These are phyloP conservation scores for Pogonomyrmex californicus DNA, from an alignment of 1,140 invertebrate species.

Conservation along the genomic window DNA sequence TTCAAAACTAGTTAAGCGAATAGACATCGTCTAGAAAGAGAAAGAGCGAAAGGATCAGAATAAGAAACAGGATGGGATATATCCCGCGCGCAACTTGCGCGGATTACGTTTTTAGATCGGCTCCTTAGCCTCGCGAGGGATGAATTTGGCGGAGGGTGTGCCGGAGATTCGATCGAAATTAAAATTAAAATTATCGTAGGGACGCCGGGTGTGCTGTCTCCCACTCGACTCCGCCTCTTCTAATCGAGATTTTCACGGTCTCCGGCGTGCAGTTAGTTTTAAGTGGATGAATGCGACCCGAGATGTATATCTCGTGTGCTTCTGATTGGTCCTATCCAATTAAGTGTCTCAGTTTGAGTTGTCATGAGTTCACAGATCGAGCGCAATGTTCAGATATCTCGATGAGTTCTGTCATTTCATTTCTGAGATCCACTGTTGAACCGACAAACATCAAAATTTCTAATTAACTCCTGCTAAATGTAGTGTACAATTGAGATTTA, in stretches of 20 bases:
- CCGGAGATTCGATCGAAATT: slow-evolving; percentile 79
- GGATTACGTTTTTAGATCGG: slow-evolving; percentile 75
- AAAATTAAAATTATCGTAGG: slow-evolving; percentile 83
- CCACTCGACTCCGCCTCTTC: slow-evolving; percentile 55
- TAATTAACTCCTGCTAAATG: neutral
- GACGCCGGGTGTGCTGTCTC: slow-evolving; percentile 58
- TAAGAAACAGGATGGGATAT: slow-evolving; percentile 36
- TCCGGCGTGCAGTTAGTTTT: slow-evolving; percentile 80
- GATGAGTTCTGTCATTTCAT: slow-evolving; percentile 17
- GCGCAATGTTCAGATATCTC: slow-evolving; percentile 15
- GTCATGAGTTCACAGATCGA: slow-evolving; percentile 61
- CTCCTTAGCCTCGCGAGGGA: slow-evolving; percentile 71
- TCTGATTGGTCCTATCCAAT: slow-evolving; percentile 76
- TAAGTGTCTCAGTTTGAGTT: slow-evolving; percentile 72
- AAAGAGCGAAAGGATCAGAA: slow-evolving; percentile 43
- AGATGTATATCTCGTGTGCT: slow-evolving; percentile 74
- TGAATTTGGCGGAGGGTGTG: slow-evolving; percentile 30
- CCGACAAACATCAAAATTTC: neutral
- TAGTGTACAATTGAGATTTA: neutral
- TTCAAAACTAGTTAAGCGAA: slow-evolving; percentile 83
- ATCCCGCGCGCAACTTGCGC: slow-evolving; percentile 25
- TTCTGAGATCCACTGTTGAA: neutral
- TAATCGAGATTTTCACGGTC: slow-evolving; percentile 78
- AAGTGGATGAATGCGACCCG: slow-evolving; percentile 77
- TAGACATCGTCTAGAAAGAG: slow-evolving; percentile 71